phyloP scores from a whole-genome alignment of 2,888 invertebrate genomes.

The Phengaris alcon region DNA sequence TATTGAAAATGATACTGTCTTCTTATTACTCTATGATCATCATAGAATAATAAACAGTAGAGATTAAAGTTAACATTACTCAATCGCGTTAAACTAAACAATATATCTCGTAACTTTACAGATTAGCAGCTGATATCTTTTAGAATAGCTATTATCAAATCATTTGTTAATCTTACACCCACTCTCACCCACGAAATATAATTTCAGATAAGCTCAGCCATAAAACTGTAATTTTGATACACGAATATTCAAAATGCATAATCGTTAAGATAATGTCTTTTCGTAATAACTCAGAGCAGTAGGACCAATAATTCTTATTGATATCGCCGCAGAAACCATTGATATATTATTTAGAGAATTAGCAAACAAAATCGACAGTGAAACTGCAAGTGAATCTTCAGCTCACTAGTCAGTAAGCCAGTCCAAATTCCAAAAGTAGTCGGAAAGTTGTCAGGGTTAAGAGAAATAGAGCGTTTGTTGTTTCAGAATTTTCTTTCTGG shows the following conservation, averaged over 20 bases:
- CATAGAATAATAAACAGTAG: neutral
- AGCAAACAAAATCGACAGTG: neutral
- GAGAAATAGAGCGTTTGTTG: no score
- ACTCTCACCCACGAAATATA: conserved; percentile 15
- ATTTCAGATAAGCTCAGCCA: conserved; percentile 8
- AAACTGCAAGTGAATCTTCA: neutral
- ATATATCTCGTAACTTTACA: neutral
- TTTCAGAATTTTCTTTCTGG: no score
- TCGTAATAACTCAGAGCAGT: conserved; percentile 12
- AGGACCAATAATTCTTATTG: conserved; percentile 8
- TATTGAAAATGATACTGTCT: no score
- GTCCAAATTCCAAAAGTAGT: no score
- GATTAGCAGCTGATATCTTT: neutral
- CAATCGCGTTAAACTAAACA: neutral
- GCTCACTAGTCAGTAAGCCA: no score
- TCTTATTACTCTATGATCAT: no score
- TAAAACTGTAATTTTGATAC: conserved; percentile 23
- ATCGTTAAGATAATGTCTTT: conserved; percentile 21
- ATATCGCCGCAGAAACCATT: conserved; percentile 16
- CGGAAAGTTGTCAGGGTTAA: no score
- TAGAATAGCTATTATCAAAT: conserved; percentile 4
- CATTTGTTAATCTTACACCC: conserved; percentile 13
- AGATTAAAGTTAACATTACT: neutral
- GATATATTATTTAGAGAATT: neutral
- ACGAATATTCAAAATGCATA: conserved; percentile 16